phyloP scores from a whole-genome alignment of 1,140 invertebrate species.

The Melanaphis sacchari region DNA sequence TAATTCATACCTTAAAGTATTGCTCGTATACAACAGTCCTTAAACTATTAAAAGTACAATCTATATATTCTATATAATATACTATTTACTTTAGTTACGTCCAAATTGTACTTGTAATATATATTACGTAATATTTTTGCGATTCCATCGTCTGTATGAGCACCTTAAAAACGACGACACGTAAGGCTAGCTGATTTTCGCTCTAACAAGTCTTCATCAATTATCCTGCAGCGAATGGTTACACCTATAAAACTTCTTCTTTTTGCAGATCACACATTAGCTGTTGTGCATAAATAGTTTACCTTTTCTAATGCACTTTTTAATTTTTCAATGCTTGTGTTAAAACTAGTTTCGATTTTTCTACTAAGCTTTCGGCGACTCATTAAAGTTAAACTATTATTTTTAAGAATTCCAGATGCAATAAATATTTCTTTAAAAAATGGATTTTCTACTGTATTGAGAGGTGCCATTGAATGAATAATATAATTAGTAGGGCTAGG shows the following conservation, averaged over 20 bases:
- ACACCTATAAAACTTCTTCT: conserved; percentile 16
- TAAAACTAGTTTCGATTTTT: too few relatives aligned
- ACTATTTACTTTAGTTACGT: not conserved
- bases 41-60: conserved; percentile 12
- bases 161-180: conserved; percentile 20
- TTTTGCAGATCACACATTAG: conserved; percentile 8
- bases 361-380: too few relatives aligned
- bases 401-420: too few relatives aligned
- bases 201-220: conserved; percentile 6
- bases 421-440: too few relatives aligned
- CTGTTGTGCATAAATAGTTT: conserved; percentile 14
- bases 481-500: too few relatives aligned
- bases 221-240: not conserved
- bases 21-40: too few relatives aligned
- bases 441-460: too few relatives aligned
- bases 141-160: conserved; percentile 17
- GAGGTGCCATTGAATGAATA: too few relatives aligned
- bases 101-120: conserved; percentile 31
- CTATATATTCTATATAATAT: not conserved
- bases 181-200: not conserved
- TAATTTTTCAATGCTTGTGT: too few relatives aligned
- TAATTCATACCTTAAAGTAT: too few relatives aligned
- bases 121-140: conserved; percentile 18
- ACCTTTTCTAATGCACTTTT: not conserved
- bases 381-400: too few relatives aligned